Conservation (phyloP, 2,888 invertebrate genomes). For the Raillietiella orientalis region DNA sequence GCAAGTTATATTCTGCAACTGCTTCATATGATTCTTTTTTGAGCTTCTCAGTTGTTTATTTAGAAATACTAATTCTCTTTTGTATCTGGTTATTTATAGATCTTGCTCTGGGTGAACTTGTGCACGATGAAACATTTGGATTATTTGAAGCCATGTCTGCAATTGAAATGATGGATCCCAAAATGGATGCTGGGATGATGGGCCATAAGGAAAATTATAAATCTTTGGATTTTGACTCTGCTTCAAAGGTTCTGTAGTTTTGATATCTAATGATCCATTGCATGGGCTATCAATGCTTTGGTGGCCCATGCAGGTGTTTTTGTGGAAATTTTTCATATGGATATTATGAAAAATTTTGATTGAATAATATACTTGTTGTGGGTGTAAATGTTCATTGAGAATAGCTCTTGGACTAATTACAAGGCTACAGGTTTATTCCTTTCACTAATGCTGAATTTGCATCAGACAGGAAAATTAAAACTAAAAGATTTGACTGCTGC, state of each 20-base stretch:
- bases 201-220: constrained; percentile 53
- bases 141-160: constrained; percentile 97
- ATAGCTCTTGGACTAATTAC: too few species aligned
- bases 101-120: constrained; percentile 52
- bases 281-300: constrained; percentile 2
- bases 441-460: neutral
- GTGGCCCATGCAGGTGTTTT: neutral
- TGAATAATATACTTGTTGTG: too few species aligned
- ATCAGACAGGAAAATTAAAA: constrained; percentile 41
- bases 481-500: constrained; percentile 33
- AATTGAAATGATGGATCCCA: constrained; percentile 99
- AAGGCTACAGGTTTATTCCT: too few species aligned
- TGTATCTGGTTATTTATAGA: constrained; percentile 17
- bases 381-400: too few species aligned
- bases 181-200: constrained; percentile 98
- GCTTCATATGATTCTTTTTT: constrained; percentile 2
- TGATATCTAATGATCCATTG: constrained; percentile 1
- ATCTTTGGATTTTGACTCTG: constrained; percentile 54
- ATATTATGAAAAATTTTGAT: too few species aligned
- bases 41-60: neutral
- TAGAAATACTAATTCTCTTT: neutral
- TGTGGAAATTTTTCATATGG: too few species aligned
- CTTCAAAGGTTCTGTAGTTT: constrained; percentile 47
- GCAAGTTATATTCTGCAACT: constrained; percentile 1
- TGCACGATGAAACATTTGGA: constrained; percentile 67